phyloP scores from a whole-genome alignment of 1,140 invertebrate species.

The Vanessa tameamea region DNA sequence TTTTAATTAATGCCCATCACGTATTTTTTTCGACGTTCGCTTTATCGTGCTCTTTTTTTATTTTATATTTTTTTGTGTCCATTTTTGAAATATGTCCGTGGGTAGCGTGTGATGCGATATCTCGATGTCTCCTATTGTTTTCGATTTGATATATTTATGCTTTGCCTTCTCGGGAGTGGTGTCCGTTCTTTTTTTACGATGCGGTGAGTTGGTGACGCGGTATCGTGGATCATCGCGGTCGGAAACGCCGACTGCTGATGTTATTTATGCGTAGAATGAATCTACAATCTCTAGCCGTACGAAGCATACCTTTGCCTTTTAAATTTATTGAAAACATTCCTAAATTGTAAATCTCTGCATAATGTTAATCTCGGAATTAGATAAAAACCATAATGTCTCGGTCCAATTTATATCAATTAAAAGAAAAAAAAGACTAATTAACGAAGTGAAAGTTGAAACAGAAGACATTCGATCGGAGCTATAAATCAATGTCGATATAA shows the following conservation, averaged over 20 bases:
- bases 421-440: constrained; percentile 29
- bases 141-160: constrained; percentile 79
- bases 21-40: constrained; percentile 76
- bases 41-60: constrained; percentile 60
- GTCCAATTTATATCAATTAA: constrained; percentile 8
- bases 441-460: constrained; percentile 37
- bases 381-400: not conserved
- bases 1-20: constrained; percentile 81
- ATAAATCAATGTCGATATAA: constrained; percentile 39
- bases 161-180: constrained; percentile 66
- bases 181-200: constrained; percentile 50
- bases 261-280: constrained; percentile 58
- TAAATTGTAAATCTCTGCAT: not conserved
- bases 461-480: constrained; percentile 19
- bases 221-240: constrained; percentile 61
- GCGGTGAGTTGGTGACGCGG: constrained; percentile 64
- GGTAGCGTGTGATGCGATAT: constrained; percentile 74
- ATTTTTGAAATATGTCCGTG: constrained; percentile 78
- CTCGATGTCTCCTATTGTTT: constrained; percentile 78
- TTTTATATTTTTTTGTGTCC: constrained; percentile 46
- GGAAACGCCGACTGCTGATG: constrained; percentile 55
- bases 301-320: too few relatives aligned
- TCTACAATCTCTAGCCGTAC: constrained; percentile 44
- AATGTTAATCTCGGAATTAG: not conserved
- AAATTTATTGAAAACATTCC: too few relatives aligned